Conservation (phyloP, 2,888 invertebrate genomes). For the Clanis bilineata region DNA sequence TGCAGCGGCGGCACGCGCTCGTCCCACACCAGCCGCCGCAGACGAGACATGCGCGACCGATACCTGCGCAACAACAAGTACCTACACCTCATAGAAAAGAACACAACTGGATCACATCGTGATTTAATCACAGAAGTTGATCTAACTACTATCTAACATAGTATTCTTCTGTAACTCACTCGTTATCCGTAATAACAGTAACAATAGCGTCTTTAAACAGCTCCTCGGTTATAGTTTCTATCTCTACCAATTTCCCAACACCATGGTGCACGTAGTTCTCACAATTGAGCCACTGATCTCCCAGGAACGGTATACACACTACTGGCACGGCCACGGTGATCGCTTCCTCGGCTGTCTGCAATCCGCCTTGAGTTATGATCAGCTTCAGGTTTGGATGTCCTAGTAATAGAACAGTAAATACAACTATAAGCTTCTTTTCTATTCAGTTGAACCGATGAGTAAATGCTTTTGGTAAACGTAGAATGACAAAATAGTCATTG, state of each 20-base stretch:
- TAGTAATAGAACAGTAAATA: slow-evolving; percentile 3
- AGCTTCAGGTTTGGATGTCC: slow-evolving; percentile 28
- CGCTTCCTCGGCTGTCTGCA: slow-evolving; percentile 28
- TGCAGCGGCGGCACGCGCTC: not conserved
- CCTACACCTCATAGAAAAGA: too few species aligned
- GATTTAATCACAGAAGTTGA: not conserved
- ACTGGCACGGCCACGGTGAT: slow-evolving; percentile 24
- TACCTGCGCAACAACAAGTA: not conserved
- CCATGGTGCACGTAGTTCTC: slow-evolving; percentile 19
- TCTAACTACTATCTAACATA: not conserved
- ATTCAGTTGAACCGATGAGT: too few species aligned
- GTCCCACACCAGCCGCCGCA: not conserved
- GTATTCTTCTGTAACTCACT: not conserved
- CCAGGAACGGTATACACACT: slow-evolving; percentile 22
- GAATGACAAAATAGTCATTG: not conserved
- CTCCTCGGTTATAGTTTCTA: not conserved
- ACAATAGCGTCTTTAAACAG: not conserved
- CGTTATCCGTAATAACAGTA: slow-evolving; percentile 13
- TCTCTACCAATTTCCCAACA: not conserved
- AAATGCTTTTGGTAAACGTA: not conserved
- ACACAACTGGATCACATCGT: too few species aligned
- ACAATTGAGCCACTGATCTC: slow-evolving; percentile 24
- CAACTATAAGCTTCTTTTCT: too few species aligned
- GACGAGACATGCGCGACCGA: not conserved
- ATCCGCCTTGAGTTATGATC: slow-evolving; percentile 26